Evolutionary conservation across 1,140 invertebrate species (phyloP), one percentile per base, ranked within the genome.

Genomic region (Tyrophagus putrescentiae): DNA sequence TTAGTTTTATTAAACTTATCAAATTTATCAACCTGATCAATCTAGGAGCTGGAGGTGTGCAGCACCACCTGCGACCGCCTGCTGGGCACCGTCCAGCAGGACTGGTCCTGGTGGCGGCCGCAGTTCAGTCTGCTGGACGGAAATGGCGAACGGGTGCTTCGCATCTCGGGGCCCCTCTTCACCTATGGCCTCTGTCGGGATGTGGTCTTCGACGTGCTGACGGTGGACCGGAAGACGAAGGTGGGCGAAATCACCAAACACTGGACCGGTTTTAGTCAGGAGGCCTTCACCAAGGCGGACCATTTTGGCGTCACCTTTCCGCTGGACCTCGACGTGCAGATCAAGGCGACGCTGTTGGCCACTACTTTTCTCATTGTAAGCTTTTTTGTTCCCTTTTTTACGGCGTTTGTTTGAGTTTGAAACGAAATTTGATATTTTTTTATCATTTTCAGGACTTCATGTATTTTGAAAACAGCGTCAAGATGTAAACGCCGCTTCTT

Each of bases 81-180:
- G 32, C 75, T 89, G 31, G 87, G 88, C 29, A 79, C 77, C 4
- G 77, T 93, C 4, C 78, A 84, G 62, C 85, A 94, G 75, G 79
- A 87, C 61, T 92, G 85, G 85, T 85, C 80, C 57, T 72, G 87
- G 32, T 83, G 80, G 67, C 78, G 77, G 45, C 85, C 87, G 1
- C 77, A 77, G 27, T 92, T 85, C 68, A 75, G 76, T 11, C 78
- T 94, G 39, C 80, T 84, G 64, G 82, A 92, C 70, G 78, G 80
- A 2, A 68, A 76, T 9, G 85, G 82, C 25, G 80, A 86, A 52
- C 79, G 79, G 0, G 80, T 90, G 1, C 72, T 93, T 6, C 76
- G 76, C 61, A 84, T 94, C 64, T 82, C 86, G 70, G 88, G 88
- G 6, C 87, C 88, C 0, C 70, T 86, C 39, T 87, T 84, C 71